phyloP scores from a whole-genome alignment of 2,888 invertebrate genomes.

The Hipparchia semele region DNA sequence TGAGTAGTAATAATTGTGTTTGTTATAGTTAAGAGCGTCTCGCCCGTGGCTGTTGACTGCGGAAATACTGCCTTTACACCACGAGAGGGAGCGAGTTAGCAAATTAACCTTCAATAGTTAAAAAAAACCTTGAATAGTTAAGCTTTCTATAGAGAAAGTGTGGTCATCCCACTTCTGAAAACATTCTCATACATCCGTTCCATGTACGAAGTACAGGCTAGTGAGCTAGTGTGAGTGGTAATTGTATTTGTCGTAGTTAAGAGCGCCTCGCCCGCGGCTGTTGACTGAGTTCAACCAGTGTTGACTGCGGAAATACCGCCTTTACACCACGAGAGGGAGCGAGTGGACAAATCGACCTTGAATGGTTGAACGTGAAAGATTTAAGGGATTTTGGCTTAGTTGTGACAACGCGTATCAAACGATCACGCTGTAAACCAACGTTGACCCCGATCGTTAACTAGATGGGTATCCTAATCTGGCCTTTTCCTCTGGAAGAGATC shows the following conservation, averaged over 20 bases:
- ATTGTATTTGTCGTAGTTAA: constrained; percentile 68
- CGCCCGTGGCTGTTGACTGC: constrained; percentile 52
- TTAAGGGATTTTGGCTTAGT: too few species aligned
- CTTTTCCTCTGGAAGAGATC: too few species aligned
- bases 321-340: constrained; percentile 8
- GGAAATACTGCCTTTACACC: constrained; percentile 23
- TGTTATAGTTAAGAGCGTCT: constrained; percentile 62
- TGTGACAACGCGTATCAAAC: too few species aligned
- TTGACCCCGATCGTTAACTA: too few species aligned
- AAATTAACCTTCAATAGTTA: too few species aligned
- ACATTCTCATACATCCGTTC: neutral
- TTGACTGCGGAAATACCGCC: constrained; percentile 42
- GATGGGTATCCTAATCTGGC: too few species aligned
- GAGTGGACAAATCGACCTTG: neutral
- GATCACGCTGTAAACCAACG: too few species aligned
- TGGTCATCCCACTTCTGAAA: neutral
- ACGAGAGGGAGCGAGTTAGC: neutral
- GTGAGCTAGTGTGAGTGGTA: constrained; percentile 15
- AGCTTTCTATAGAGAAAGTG: too few species aligned
- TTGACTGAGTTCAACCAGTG: constrained; percentile 43
- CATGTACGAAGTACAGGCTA: neutral
- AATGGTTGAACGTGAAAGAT: too few species aligned
- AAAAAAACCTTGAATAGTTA: too few species aligned
- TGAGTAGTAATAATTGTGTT: constrained; percentile 50
- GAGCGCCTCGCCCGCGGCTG: constrained; percentile 54